Percentiles rank a stretch among this genome's conserved stretches.
Conservation (phyloP, 2,888 invertebrate species). For the Drosophila percnosoma region DNA sequence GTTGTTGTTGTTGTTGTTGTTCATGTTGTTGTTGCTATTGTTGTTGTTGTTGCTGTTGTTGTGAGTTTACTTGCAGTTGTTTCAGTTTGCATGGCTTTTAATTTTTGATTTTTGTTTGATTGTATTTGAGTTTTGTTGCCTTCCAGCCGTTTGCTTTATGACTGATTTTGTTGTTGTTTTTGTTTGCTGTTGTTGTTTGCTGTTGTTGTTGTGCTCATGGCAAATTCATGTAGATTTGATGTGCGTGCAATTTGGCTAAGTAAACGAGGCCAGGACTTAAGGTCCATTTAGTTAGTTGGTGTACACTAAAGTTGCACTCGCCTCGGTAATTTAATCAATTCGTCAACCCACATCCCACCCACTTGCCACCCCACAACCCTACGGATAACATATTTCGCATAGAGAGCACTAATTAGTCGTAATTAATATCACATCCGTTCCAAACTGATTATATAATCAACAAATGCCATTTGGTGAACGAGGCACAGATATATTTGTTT, state of each 20-base stretch:
- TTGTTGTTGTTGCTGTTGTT: neutral
- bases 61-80: slow-evolving; percentile 47
- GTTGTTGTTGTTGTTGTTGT: slow-evolving; percentile 3
- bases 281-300: slow-evolving; percentile 39
- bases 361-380: neutral
- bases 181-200: slow-evolving; percentile 13
- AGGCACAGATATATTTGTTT: slow-evolving; percentile 25
- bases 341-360: neutral
- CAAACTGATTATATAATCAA: slow-evolving; percentile 56
- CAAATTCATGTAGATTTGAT: slow-evolving; percentile 68
- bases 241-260: slow-evolving; percentile 62
- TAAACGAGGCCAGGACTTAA: slow-evolving; percentile 43
- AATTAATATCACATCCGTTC: slow-evolving; percentile 57
- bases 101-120: slow-evolving; percentile 73
- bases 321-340: slow-evolving; percentile 62
- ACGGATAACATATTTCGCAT: slow-evolving; percentile 25
- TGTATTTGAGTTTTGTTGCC: slow-evolving; percentile 63
- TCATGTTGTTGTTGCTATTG: neutral
- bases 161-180: slow-evolving; percentile 19
- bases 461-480: slow-evolving; percentile 23
- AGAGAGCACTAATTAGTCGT: slow-evolving; percentile 48
- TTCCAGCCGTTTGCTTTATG: slow-evolving; percentile 46
- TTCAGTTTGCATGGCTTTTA: slow-evolving; percentile 60
- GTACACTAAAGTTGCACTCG: slow-evolving; percentile 29
- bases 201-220: slow-evolving; percentile 24